These are phyloP conservation scores for Lasioglossum marginatum DNA, from an alignment of 2,888 invertebrate species.

Conservation along the genomic window DNA sequence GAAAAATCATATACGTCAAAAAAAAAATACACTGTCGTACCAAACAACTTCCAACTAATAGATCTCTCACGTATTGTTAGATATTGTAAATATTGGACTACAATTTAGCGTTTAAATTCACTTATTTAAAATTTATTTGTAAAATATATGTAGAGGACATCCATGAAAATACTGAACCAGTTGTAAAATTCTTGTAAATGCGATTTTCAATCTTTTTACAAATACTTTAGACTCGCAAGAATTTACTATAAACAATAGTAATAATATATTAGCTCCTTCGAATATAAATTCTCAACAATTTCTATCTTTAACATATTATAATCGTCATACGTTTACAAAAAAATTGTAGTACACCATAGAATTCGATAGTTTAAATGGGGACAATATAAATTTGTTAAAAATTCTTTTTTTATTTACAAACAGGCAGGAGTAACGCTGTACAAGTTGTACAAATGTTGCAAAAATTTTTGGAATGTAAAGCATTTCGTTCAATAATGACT, in stretches of 20 bases:
- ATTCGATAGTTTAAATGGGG: neutral
- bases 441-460: slow-evolving; percentile 35
- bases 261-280: neutral
- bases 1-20: neutral
- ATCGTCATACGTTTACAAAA: neutral
- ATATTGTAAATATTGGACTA: neutral
- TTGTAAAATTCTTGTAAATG: neutral
- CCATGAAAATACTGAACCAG: neutral
- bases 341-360: neutral
- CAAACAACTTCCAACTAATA: neutral
- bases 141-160: neutral
- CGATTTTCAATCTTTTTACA: neutral
- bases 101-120: neutral
- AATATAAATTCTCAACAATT: neutral
- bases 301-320: neutral
- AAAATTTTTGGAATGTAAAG: slow-evolving; percentile 28
- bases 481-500: neutral
- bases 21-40: neutral
- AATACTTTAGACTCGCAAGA: neutral
- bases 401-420: slow-evolving; percentile 72
- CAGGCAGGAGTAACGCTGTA: slow-evolving; percentile 50
- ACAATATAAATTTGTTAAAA: slow-evolving; percentile 60
- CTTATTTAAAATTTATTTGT: neutral
- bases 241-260: neutral
- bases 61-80: neutral